These are phyloP conservation scores for Rhinichthys klamathensis DNA, from an alignment of 2,113 vertebrate genomes.

Conservation along the genomic window DNA sequence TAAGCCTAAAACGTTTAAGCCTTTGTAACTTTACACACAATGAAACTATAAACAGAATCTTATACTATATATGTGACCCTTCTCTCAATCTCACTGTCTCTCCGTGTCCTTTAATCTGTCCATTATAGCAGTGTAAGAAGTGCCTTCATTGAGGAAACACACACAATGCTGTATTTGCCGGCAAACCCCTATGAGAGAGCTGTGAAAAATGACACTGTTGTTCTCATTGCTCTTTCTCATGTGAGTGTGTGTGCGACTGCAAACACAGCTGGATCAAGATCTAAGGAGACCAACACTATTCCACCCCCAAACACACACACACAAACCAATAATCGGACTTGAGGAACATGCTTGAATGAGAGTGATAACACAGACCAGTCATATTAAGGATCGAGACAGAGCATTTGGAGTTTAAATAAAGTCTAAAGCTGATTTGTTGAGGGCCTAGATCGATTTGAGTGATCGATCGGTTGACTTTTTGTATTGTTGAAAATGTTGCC, in stretches of 20 bases:
- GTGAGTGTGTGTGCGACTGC: slow-evolving; percentile 51
- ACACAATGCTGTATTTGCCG: slow-evolving; percentile 49
- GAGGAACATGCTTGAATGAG: slow-evolving; percentile 1
- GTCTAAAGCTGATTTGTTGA: neutral
- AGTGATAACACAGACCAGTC: neutral
- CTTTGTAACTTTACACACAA: neutral
- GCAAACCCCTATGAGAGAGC: slow-evolving; percentile 55
- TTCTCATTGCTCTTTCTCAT: slow-evolving; percentile 60
- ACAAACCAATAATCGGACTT: neutral
- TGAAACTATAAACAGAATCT: neutral
- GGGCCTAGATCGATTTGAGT: neutral
- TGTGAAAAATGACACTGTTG: slow-evolving; percentile 64
- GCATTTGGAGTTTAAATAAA: neutral
- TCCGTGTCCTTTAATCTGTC: slow-evolving; percentile 28
- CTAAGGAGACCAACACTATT: slow-evolving; percentile 13
- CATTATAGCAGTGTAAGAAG: slow-evolving; percentile 16
- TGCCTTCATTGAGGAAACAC: slow-evolving; percentile 34
- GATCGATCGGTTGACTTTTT: too few species aligned
- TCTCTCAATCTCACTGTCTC: slow-evolving; percentile 17
- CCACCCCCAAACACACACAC: neutral
- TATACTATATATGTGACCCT: neutral
- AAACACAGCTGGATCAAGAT: slow-evolving; percentile 63
- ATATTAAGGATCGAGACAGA: neutral
- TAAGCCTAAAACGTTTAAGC: neutral
- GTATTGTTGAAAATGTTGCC: too few species aligned